A percentile compares a stretch with the other conserved stretches of the same genome.
phyloP scores from a whole-genome alignment of 2,113 vertebrate species.

The Eolophus roseicapilla region DNA sequence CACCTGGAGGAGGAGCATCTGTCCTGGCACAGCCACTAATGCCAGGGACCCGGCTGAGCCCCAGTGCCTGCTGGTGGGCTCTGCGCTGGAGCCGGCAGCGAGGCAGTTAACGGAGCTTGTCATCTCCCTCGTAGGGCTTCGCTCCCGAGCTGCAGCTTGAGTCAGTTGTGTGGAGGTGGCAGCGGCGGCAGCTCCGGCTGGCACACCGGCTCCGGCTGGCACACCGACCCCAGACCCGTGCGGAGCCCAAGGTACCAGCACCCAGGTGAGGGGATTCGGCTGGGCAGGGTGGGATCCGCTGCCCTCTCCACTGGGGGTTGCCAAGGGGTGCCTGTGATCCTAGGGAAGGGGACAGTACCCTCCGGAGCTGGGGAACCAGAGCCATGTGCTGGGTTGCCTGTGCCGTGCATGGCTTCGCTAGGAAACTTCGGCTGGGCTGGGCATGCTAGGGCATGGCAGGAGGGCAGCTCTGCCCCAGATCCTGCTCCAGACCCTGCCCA shows the following conservation, averaged over 20 bases:
- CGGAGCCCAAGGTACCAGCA: fast-evolving
- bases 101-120: slow-evolving; percentile 52
- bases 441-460: background rate
- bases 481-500: background rate
- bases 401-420: fast-evolving
- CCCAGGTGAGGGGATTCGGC: background rate
- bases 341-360: background rate
- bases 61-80: background rate
- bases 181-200: slow-evolving; percentile 50
- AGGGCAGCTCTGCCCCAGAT: background rate
- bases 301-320: fast-evolving
- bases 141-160: slow-evolving; percentile 58
- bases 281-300: background rate
- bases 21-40: background rate
- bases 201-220: background rate
- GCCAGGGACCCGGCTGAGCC: fast-evolving
- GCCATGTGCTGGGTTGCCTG: background rate
- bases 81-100: background rate
- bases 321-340: background rate
- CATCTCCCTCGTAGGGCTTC: slow-evolving; percentile 55
- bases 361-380: background rate
- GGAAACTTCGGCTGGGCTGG: background rate
- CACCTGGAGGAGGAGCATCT: fast-evolving
- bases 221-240: background rate
- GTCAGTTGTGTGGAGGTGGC: slow-evolving; percentile 70